These are phyloP conservation scores for Willowsia nigromaculata DNA, from an alignment of 2,888 invertebrate species.

Conservation along the genomic window DNA sequence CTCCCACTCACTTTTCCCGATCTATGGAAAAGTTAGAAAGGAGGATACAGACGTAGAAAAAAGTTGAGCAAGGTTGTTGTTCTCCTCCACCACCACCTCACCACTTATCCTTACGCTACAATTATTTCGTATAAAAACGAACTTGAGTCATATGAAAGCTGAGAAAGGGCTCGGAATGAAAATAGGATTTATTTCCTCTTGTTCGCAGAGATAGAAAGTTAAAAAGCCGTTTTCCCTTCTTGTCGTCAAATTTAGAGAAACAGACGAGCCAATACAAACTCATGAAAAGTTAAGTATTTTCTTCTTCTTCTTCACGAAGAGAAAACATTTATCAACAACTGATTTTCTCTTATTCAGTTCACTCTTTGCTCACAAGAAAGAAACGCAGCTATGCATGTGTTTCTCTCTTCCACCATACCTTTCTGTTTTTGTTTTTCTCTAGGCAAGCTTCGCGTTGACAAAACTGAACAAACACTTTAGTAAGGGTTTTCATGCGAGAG, in stretches of 20 bases:
- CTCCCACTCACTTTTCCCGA: not conserved
- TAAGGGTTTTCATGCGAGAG: not conserved
- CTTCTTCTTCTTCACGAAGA: not conserved
- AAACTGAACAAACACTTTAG: not conserved
- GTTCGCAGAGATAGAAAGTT: not conserved
- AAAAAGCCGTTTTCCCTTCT: not conserved
- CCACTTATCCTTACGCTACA: not conserved
- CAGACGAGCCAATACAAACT: not conserved
- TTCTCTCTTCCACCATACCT: not conserved
- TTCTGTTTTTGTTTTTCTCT: not conserved
- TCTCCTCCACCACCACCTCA: not conserved
- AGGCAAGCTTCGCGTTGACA: not conserved
- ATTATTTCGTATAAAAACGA: not conserved
- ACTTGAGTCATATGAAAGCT: not conserved
- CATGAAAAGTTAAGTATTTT: not conserved
- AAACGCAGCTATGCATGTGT: not conserved
- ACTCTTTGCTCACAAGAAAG: not conserved
- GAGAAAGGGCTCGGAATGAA: not conserved
- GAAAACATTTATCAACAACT: not conserved
- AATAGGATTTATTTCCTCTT: not conserved
- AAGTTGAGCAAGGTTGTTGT: conserved; percentile 35
- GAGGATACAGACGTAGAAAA: not conserved
- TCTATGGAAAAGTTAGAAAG: not conserved
- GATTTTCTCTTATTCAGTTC: not conserved
- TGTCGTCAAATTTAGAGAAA: not conserved